Evolutionary conservation across 2,888 invertebrate genomes (phyloP), one percentile per base, ranked within the genome.

Genomic region (Pseudanteris insignis): DNA sequence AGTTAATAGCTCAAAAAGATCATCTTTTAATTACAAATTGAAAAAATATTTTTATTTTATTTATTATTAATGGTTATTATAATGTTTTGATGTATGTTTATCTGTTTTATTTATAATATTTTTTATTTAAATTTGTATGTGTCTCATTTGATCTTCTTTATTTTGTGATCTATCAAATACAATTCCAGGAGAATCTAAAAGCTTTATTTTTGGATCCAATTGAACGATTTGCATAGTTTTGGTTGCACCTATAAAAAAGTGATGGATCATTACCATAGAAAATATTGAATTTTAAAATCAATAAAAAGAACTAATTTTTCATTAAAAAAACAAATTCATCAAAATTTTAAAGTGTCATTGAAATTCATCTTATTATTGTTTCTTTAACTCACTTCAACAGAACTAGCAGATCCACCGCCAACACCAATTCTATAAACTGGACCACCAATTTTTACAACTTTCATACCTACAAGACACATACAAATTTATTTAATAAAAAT

Each of bases 381-480:
- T 18, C 18, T 18, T 18, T 18, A 18, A 18, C 36, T 5, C 62
- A 83, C 83, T 71, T 94, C 90, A 4, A 96, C 92, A 0, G 97
- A 97, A 65, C 96, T 96, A 0, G 98, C 98, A 0, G 97, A 92
- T n/a, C 98, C 98, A 6, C 98, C 98, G 7, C 98, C 98, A 2
- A 99, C 95, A 0, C 98, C 98, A 75, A 99, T 98, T 63, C 98
- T 86, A 80, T 97, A 98, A 33, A 96, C 95, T 0, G 98, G 98
- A 0, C 98, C 98, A 8, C 98, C 98, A 33, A 99, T 85, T 84
- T 99, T 98, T 1, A 95, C 91, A 38, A 99, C 86, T 73, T 91
- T 84, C 89, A 95, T 94, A 7, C 92, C 95, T 86, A 21, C 2
- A 32, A 40, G 24, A 21, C 7, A 21, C 7, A 15, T n/a, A n/a